A percentile compares a stretch with the other conserved stretches of the same genome.
Conservation (phyloP, 2,888 invertebrate genomes). For the Zaprionus bogoriensis region DNA sequence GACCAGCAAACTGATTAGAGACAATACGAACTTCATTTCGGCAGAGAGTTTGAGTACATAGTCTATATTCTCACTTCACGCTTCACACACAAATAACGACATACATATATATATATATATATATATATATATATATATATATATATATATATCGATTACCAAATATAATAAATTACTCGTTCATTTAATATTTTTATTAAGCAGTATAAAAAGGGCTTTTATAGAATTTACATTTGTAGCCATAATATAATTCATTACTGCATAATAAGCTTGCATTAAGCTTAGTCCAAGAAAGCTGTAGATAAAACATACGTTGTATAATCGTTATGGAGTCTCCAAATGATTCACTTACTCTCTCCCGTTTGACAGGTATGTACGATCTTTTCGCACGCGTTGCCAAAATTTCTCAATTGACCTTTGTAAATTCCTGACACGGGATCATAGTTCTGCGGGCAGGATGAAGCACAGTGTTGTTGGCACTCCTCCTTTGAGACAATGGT, state of each 20-base stretch:
- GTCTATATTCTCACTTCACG: too few relatives aligned
- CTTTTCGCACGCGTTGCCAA: constrained; percentile 49
- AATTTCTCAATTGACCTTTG: constrained; percentile 30
- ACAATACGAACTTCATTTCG: neutral
- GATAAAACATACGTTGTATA: neutral
- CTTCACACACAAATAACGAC: too few relatives aligned
- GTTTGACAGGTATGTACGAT: constrained; percentile 43
- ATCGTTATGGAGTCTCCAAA: neutral
- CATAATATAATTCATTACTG: too few relatives aligned
- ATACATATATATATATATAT: too few relatives aligned
- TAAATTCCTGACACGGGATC: constrained; percentile 41
- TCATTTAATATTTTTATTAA: too few relatives aligned
- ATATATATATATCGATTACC: too few relatives aligned
- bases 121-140: too few relatives aligned
- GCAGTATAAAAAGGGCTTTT: too few relatives aligned
- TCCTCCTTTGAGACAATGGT: constrained; percentile 35
- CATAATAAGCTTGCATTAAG: too few relatives aligned
- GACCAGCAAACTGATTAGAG: constrained; percentile 15
- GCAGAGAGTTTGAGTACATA: too few relatives aligned
- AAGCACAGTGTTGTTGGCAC: constrained; percentile 47
- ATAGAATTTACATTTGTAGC: too few relatives aligned
- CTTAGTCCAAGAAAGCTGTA: constrained; percentile 42
- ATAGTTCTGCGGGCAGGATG: constrained; percentile 21
- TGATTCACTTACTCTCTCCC: constrained; percentile 54
- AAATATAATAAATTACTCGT: too few relatives aligned